A percentile compares a stretch with the other conserved stretches of the same genome.
These are phyloP conservation scores for Erythrolamprus reginae DNA, from an alignment of 2,113 vertebrate species.

Conservation along the genomic window DNA sequence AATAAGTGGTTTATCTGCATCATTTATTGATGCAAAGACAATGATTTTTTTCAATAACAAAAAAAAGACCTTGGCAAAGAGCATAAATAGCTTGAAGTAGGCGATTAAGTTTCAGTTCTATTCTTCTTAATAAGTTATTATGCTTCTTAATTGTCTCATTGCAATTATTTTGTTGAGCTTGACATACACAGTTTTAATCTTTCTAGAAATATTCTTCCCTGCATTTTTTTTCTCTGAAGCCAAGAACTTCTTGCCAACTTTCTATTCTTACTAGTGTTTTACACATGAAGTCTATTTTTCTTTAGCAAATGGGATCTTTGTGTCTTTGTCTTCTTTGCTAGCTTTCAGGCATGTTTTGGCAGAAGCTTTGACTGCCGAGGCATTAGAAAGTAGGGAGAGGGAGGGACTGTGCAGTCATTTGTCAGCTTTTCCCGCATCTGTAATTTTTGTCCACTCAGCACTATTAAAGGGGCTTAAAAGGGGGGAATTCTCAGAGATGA, in stretches of 20 bases:
- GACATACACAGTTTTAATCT: slow-evolving; percentile 43
- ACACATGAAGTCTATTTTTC: slow-evolving; percentile 62
- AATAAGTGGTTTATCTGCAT: background rate
- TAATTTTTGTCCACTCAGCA: slow-evolving; percentile 81
- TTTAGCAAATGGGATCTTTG: slow-evolving; percentile 75
- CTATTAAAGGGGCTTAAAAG: slow-evolving; percentile 64
- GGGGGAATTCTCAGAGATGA: slow-evolving; percentile 47
- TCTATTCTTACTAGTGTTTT: slow-evolving; percentile 51
- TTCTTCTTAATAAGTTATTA: slow-evolving; percentile 40
- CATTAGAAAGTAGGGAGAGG: slow-evolving; percentile 53
- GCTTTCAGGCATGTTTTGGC: slow-evolving; percentile 82
- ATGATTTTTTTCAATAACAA: background rate
- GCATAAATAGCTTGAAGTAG: background rate
- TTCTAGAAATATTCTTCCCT: slow-evolving; percentile 38
- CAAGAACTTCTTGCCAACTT: slow-evolving; percentile 30
- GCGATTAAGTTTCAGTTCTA: slow-evolving; percentile 2
- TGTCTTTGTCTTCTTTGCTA: slow-evolving; percentile 82
- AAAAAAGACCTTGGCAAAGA: background rate
- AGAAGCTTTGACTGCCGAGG: slow-evolving; percentile 68
- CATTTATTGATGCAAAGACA: background rate
- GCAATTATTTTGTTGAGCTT: slow-evolving; percentile 46
- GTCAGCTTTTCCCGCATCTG: slow-evolving; percentile 70
- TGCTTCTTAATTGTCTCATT: slow-evolving; percentile 15
- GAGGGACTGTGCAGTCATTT: slow-evolving; percentile 65
- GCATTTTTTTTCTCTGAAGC: slow-evolving; percentile 36